Percentiles rank a stretch among this genome's conserved stretches.
phyloP scores from a whole-genome alignment of 2,797 vertebrate genomes.

The Sebastes miniatus region DNA sequence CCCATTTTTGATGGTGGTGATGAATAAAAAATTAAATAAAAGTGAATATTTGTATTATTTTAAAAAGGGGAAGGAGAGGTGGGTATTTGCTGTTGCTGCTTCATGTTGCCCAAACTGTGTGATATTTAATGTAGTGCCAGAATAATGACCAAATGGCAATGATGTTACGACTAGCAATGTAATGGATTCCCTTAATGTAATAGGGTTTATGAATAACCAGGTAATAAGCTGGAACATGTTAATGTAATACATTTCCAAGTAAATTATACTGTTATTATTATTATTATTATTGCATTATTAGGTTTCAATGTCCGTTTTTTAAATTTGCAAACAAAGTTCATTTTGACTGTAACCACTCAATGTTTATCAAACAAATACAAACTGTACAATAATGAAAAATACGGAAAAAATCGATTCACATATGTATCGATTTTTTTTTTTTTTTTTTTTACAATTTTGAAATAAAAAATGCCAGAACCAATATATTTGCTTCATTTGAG shows the following conservation, averaged over 20 bases:
- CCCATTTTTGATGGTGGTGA: background rate
- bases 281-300: background rate
- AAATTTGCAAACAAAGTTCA: background rate
- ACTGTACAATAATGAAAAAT: background rate
- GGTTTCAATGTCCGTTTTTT: background rate
- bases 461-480: too few species aligned
- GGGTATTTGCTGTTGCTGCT: conserved; percentile 57
- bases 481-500: too few species aligned
- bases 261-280: background rate
- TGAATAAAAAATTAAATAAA: background rate
- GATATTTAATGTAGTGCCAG: background rate
- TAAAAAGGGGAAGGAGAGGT: background rate
- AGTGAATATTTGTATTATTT: background rate
- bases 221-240: background rate
- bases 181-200: background rate
- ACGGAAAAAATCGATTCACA: too few species aligned
- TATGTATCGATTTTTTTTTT: too few species aligned
- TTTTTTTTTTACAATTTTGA: too few species aligned
- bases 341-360: background rate
- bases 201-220: background rate
- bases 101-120: background rate
- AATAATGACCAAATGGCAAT: background rate
- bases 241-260: background rate
- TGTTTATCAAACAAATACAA: background rate
- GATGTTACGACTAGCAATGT: too few species aligned